Evolutionary conservation across 2,888 invertebrate species (phyloP), one percentile per base, ranked within the genome.

Genomic region (Drosophila anomelani): DNA sequence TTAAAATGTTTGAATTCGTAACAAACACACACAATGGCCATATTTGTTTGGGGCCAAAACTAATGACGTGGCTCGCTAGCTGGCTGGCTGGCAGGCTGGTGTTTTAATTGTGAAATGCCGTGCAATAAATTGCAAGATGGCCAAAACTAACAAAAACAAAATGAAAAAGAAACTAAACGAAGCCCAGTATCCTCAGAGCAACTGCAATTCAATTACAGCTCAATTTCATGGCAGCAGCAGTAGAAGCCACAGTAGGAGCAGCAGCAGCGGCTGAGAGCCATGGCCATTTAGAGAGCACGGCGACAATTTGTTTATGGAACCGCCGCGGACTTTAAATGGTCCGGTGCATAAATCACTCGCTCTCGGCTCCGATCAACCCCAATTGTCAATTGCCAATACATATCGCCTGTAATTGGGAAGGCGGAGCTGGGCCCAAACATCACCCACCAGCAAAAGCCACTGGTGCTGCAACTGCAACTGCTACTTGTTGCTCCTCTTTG

Each of bases 241-340:
- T 34, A 34, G 23, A 17, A 41, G 13, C 26, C 23, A n/a, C 55
- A 55, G 39, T 32, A 32, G 32, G 29, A 39, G 41, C n/a, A 29
- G 46, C n/a, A 29, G 46, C n/a, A 47, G 29, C 49, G 47, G 32
- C 56, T 56, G 69, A 75, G 73, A 69, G 71, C 72, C 57, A 73
- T 73, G 69, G 73, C 85, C 85, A 81, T 88, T 85, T 88, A 84
- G 78, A 85, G 85, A 74, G 78, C 58, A 57, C 66, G 82, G 89
- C 86, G 83, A 88, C 90, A 90, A 90, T 90, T 90, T 90, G 90
- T 90, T 87, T 90, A 90, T 90, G 90, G 91, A 79, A 80, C 90
- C 90, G 90, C 85, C 89, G 77, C 79, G 77, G 80, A 85, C 91
- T 90, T 85, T 85, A 88, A 88, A 90, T 88, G 91, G 90, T 58